Percentiles rank a stretch among this genome's conserved stretches.
Evolutionary conservation across 2,888 invertebrate species (phyloP).

Genomic region (Agrochola macilenta): DNA sequence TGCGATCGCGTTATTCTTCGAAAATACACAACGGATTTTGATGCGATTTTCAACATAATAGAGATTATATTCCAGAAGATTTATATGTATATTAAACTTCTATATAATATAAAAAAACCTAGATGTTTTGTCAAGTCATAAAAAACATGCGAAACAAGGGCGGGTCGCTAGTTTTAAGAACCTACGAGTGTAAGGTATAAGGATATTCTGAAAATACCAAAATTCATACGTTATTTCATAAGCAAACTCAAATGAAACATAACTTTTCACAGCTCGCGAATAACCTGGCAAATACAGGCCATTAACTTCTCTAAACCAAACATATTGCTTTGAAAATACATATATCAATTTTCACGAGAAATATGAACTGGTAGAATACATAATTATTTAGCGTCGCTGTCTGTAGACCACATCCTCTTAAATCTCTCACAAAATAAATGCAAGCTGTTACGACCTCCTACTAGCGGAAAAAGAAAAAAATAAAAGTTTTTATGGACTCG

Average conservation of each 20-base stretch:
- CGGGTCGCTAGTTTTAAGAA: background rate
- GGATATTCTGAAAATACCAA: background rate
- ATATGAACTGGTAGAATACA: conserved; percentile 45
- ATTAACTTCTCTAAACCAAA: conserved; percentile 34
- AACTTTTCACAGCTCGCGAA: background rate
- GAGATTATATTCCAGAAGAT: background rate
- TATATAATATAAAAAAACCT: too few relatives aligned
- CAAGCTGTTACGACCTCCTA: conserved; percentile 77
- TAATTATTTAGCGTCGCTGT: conserved; percentile 53
- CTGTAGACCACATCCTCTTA: conserved; percentile 67
- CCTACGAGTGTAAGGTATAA: background rate
- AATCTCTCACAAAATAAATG: conserved; percentile 81
- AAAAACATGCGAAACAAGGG: background rate
- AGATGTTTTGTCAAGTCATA: background rate
- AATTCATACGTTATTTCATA: background rate
- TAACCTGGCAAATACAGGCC: conserved; percentile 1
- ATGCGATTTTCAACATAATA: background rate
- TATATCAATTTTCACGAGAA: conserved; percentile 31
- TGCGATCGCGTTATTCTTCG: too few relatives aligned
- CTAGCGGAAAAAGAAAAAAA: conserved; percentile 67
- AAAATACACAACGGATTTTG: background rate
- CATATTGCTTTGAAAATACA: conserved; percentile 34
- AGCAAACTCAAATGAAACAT: background rate
- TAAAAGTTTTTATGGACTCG: conserved; percentile 78
- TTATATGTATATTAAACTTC: background rate